These are phyloP conservation scores for Hycleus phaleratus DNA, from an alignment of 1,140 invertebrate genomes.

Conservation along the genomic window DNA sequence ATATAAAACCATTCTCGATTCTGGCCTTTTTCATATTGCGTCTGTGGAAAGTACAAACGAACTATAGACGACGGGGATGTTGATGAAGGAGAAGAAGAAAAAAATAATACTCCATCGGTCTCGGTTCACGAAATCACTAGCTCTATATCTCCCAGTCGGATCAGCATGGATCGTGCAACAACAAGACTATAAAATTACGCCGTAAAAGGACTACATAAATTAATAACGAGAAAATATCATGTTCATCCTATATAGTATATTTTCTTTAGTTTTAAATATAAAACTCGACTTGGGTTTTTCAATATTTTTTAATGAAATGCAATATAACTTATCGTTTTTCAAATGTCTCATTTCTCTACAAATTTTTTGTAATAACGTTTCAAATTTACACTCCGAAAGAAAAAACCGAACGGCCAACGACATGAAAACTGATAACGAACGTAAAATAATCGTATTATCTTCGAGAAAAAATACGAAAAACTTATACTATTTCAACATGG, in stretches of 20 bases:
- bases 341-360: conserved; percentile 8
- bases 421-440: conserved; percentile 9
- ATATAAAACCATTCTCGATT: too few species aligned
- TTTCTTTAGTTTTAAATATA: neutral
- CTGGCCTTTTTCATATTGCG: too few species aligned
- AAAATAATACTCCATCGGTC: too few species aligned
- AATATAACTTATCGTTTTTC: conserved; percentile 14
- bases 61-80: too few species aligned
- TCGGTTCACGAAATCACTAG: too few species aligned
- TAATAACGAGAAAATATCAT: conserved; percentile 12
- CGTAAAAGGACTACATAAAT: conserved; percentile 12
- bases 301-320: conserved; percentile 12
- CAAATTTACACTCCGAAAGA: conserved; percentile 6
- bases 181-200: conserved; percentile 14
- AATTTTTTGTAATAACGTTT: conserved; percentile 4
- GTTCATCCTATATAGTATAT: neutral
- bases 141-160: conserved; percentile 7
- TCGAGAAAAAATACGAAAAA: conserved; percentile 8
- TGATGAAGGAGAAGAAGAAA: too few species aligned
- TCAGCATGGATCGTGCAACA: conserved; percentile 8
- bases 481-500: conserved; percentile 7
- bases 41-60: too few species aligned
- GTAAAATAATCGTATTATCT: conserved; percentile 8
- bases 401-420: too few species aligned
- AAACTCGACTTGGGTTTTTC: conserved; percentile 1